Percentiles rank a stretch among this genome's conserved stretches.
Conservation (phyloP, 2,888 invertebrate genomes). For the Crioceris asparagi region DNA sequence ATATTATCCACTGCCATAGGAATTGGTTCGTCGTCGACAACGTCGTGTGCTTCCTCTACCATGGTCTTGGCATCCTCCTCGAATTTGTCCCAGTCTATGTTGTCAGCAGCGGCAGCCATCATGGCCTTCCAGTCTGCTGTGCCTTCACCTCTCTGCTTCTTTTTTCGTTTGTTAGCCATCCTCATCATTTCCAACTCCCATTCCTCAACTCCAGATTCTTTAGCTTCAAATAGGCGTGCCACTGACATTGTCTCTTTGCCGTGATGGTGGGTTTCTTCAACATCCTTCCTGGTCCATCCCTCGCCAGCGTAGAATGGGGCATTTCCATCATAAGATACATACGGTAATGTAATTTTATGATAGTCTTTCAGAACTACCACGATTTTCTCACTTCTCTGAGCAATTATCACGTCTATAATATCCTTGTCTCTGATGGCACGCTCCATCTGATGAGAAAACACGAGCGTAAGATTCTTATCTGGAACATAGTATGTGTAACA, state of each 20-base stretch:
- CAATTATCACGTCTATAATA: constrained; percentile 63
- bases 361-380: constrained; percentile 59
- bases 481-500: constrained; percentile 62
- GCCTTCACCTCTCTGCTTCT: constrained; percentile 30
- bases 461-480: constrained; percentile 60
- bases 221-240: constrained; percentile 48
- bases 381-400: constrained; percentile 63
- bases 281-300: constrained; percentile 56
- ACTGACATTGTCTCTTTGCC: constrained; percentile 40
- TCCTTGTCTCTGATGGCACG: constrained; percentile 67
- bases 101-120: constrained; percentile 29
- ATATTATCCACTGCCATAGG: constrained; percentile 41
- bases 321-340: constrained; percentile 30
- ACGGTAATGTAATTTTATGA: constrained; percentile 57
- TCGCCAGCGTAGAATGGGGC: constrained; percentile 56
- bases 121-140: constrained; percentile 33
- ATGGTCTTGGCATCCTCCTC: constrained; percentile 35
- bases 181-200: constrained; percentile 36
- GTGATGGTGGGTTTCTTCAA: constrained; percentile 36
- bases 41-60: constrained; percentile 30
- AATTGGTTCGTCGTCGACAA: constrained; percentile 40
- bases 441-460: constrained; percentile 62
- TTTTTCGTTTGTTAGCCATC: constrained; percentile 31
- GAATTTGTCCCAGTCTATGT: constrained; percentile 34
- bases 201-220: constrained; percentile 33